Base-by-base conservation (phyloP, 2,888 invertebrate genomes). In the Drosophila fulvimacula region DNA sequence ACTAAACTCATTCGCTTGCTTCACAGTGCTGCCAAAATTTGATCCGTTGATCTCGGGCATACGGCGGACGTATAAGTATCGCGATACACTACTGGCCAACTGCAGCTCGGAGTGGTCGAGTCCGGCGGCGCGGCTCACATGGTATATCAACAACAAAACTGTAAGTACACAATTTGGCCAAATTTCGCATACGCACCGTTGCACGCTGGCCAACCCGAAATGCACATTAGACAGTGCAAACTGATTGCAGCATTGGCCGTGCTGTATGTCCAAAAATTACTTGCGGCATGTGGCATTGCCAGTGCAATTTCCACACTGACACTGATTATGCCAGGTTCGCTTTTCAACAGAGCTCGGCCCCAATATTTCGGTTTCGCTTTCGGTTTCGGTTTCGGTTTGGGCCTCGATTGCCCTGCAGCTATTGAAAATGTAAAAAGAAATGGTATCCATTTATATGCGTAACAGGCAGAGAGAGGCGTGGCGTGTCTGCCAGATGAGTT, bases 111-210 rank as follows among this genome's bases (percentile, higher is more conserved):
- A 93, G 62, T 91, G 91, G 92, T 92, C 93, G 49, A 92, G 88
- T 88, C 93, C 93, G 49, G 89, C 91, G 65, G 91, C 93, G 59
- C 88, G 87, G 65, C 89, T 93, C 42, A 91, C 90, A 62, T 93
- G 93, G 93, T 92, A 91, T 72, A 92, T 93, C 77, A 92, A 93
- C 89, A 92, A 92, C 79, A 91, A 92, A 90, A 92, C 91, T 86
- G 92, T 92, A 91, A 81, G 91, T 90, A 75, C 19, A 73, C 30
- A 46, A 64, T 69, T 61, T 27, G 21, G 19, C 27, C 19, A 39
- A 61, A 65, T 66, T 62, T 44, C 24, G n/a, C 66, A 80, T 65
- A 73, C 63, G 64, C 69, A 64, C 36, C 36, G 42, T 56, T 57
- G 66, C 19, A 24, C 41, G 42, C 4, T 17, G 24, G 32, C 36